phyloP scores from a whole-genome alignment of 2,113 vertebrate species.

The Laterallus jamaicensis region DNA sequence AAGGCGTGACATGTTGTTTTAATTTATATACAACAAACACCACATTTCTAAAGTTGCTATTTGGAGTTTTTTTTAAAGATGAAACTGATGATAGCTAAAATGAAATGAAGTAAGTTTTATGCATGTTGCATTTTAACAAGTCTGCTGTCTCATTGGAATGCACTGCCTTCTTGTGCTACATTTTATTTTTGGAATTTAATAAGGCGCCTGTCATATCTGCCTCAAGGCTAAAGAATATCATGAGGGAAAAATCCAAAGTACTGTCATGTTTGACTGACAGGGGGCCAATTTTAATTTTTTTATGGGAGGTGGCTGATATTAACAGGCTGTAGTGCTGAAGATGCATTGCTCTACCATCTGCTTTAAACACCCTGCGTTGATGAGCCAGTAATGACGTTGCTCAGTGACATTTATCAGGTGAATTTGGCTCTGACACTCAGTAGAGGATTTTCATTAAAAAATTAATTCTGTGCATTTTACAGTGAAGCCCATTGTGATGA shows the following conservation, averaged over 20 bases:
- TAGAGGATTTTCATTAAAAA: slow-evolving; percentile 78
- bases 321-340: slow-evolving; percentile 66
- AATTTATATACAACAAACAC: slow-evolving; percentile 54
- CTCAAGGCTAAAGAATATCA: slow-evolving; percentile 84
- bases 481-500: slow-evolving; percentile 72
- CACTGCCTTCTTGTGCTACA: slow-evolving; percentile 77
- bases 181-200: slow-evolving; percentile 88
- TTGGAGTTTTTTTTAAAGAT: slow-evolving; percentile 64
- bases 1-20: slow-evolving; percentile 50
- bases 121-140: slow-evolving; percentile 82
- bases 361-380: slow-evolving; percentile 69
- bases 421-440: slow-evolving; percentile 63
- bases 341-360: slow-evolving; percentile 70
- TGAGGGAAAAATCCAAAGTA: slow-evolving; percentile 80
- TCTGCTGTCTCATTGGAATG: slow-evolving; percentile 82
- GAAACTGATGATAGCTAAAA: slow-evolving; percentile 69
- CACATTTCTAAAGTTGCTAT: slow-evolving; percentile 63
- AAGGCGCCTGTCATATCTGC: slow-evolving; percentile 86
- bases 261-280: slow-evolving; percentile 86
- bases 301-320: slow-evolving; percentile 76
- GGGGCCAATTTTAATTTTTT: slow-evolving; percentile 82
- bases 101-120: slow-evolving; percentile 73
- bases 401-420: slow-evolving; percentile 77
- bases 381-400: slow-evolving; percentile 76
- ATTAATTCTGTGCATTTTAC: slow-evolving; percentile 73